Percentiles rank a stretch among this genome's conserved stretches.
phyloP scores from a whole-genome alignment of 2,888 invertebrate species.

The Sarcophaga carnaria region DNA sequence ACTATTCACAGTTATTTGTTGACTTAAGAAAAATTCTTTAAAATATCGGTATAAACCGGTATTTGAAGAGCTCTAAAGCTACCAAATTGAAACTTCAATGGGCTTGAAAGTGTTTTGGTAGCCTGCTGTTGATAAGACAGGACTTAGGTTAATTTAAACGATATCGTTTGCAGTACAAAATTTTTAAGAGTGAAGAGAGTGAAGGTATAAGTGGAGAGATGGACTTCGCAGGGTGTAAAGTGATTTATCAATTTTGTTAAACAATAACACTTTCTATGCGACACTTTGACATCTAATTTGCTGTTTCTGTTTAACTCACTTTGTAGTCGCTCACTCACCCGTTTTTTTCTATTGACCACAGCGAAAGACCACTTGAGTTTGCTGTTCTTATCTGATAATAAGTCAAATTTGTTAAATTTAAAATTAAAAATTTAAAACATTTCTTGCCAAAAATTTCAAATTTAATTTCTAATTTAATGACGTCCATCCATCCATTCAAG shows the following conservation, averaged over 20 bases:
- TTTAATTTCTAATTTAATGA: constrained; percentile 11
- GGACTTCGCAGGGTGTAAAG: too few species aligned
- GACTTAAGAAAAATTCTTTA: not conserved
- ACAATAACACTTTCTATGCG: not conserved
- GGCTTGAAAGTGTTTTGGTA: not conserved
- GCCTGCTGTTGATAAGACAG: not conserved
- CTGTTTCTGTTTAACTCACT: not conserved
- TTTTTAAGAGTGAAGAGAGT: too few species aligned
- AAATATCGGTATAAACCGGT: not conserved
- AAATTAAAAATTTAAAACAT: constrained; percentile 5
- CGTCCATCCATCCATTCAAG: constrained; percentile 21
- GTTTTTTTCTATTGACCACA: not conserved
- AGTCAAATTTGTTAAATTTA: not conserved
- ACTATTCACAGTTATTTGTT: not conserved
- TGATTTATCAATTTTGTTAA: not conserved
- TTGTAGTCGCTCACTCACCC: not conserved
- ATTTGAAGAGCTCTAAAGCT: not conserved
- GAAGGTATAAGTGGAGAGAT: too few species aligned
- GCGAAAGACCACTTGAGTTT: not conserved
- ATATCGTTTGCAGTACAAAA: too few species aligned
- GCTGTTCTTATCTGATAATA: not conserved
- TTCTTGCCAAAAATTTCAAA: not conserved
- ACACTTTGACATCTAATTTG: not conserved
- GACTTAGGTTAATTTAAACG: not conserved
- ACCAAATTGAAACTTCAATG: not conserved